Percentiles rank a stretch among this genome's conserved stretches.
Evolutionary conservation across 2,888 invertebrate species (phyloP).

Genomic region (Phrixothrix hirtus): DNA sequence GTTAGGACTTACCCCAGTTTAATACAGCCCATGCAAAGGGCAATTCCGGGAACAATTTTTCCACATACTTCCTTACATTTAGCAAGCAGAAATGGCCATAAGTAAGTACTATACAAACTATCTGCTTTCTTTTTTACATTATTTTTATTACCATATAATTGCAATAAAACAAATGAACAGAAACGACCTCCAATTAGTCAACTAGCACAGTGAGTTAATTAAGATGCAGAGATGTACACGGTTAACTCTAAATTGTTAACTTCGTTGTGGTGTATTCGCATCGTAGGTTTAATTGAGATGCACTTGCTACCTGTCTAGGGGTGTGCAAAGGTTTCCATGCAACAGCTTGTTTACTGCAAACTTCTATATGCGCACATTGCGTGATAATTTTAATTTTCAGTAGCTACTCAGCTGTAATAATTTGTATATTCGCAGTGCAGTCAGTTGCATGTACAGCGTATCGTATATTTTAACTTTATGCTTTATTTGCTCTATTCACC

Average conservation of each 20-base stretch:
- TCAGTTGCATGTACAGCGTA: neutral
- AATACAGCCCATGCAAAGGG: conserved; percentile 71
- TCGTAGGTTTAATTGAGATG: conserved; percentile 36
- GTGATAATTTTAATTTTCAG: conserved; percentile 18
- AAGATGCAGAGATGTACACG: neutral
- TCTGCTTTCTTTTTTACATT: no score
- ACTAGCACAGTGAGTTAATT: no score
- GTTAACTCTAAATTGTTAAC: neutral
- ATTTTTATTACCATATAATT: no score
- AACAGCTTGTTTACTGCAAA: conserved; percentile 52
- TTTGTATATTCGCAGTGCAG: conserved; percentile 1
- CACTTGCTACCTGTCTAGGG: conserved; percentile 31
- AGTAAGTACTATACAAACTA: conserved; percentile 62
- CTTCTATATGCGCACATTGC: conserved; percentile 36
- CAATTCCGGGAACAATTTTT: conserved; percentile 59
- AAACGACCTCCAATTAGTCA: conserved; percentile 14
- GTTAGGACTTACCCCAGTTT: conserved; percentile 83
- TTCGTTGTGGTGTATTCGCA: conserved; percentile 32
- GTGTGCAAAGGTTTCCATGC: conserved; percentile 47
- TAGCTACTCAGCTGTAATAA: conserved; percentile 11
- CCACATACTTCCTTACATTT: conserved; percentile 88
- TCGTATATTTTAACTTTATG: neutral
- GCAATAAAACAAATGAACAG: no score
- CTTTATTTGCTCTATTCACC: neutral
- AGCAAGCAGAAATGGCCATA: conserved; percentile 90